A percentile compares a stretch with the other conserved stretches of the same genome.
phyloP scores from a whole-genome alignment of 2,888 invertebrate species.

The Arctia plantaginis region DNA sequence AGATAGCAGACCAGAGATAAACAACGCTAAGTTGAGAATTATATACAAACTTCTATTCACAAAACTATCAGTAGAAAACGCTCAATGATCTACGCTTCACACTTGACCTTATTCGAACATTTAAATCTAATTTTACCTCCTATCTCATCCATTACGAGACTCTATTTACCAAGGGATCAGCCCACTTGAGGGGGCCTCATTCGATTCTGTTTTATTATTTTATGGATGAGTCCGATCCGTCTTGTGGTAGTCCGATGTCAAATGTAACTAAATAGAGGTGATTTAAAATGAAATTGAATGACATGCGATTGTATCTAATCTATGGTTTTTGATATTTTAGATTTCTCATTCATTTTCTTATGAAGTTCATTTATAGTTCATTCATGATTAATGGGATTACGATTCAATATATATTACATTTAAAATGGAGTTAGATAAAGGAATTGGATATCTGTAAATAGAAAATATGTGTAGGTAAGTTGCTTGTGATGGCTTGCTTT shows the following conservation, averaged over 20 bases:
- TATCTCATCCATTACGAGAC: conserved; percentile 60
- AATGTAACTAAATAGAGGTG: conserved; percentile 9
- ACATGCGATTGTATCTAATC: not conserved
- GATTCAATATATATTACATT: not conserved
- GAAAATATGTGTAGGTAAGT: not conserved
- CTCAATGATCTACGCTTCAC: conserved; percentile 17
- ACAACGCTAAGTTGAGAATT: not conserved
- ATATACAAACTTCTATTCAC: not conserved
- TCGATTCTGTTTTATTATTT: conserved; percentile 56
- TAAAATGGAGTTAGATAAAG: not conserved
- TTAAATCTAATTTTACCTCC: conserved; percentile 60
- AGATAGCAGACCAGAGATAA: not conserved
- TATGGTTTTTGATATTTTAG: not conserved
- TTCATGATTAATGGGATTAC: not conserved
- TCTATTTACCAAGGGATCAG: conserved; percentile 61
- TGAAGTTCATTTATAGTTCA: not conserved
- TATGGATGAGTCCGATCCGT: conserved; percentile 32
- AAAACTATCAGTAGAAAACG: not conserved
- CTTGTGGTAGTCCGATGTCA: conserved; percentile 19
- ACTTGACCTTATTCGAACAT: conserved; percentile 44
- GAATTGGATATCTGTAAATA: not conserved
- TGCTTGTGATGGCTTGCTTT: too few species aligned
- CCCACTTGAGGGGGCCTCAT: conserved; percentile 43
- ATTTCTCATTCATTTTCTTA: not conserved
- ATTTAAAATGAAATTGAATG: conserved; percentile 15